Percentiles rank a stretch among this genome's conserved stretches.
Evolutionary conservation across 2,113 vertebrate genomes (phyloP).

Genomic region (Nesoenas mayeri): DNA sequence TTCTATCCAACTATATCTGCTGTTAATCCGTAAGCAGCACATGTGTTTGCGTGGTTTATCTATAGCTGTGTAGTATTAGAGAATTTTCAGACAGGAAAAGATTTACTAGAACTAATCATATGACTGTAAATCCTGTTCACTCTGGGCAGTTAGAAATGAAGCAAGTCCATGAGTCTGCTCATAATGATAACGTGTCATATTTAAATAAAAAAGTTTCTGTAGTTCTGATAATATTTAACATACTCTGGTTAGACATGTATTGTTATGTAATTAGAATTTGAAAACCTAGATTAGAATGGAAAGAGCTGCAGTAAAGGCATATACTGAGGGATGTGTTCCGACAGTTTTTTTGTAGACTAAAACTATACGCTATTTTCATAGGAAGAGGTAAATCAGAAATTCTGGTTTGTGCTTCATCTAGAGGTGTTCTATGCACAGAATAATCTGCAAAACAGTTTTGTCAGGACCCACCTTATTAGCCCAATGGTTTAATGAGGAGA

Average conservation of each 20-base stretch:
- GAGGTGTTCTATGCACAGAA: background rate
- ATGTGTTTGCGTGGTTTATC: constrained; percentile 51
- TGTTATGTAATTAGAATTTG: background rate
- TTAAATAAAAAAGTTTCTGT: constrained; percentile 22
- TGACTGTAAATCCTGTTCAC: constrained; percentile 58
- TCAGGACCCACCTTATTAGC: background rate
- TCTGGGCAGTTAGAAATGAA: constrained; percentile 28
- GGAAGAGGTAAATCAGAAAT: background rate
- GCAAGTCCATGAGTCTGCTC: background rate
- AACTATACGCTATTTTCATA: background rate
- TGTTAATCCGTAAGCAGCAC: constrained; percentile 58
- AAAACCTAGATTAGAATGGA: background rate
- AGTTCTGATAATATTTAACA: background rate
- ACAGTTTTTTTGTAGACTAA: background rate
- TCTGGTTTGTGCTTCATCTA: background rate
- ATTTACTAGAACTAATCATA: constrained; percentile 24
- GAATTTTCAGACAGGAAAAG: constrained; percentile 42
- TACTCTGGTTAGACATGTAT: background rate
- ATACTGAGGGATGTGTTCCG: background rate
- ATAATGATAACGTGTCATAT: background rate
- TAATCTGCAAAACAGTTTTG: background rate
- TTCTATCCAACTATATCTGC: constrained; percentile 48
- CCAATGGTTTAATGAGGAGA: background rate
- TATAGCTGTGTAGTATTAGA: constrained; percentile 34
- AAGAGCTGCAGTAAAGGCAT: background rate